Evolutionary conservation across 2,888 invertebrate genomes (phyloP), one percentile per base, ranked within the genome.

Genomic region (Cabera pusaria): DNA sequence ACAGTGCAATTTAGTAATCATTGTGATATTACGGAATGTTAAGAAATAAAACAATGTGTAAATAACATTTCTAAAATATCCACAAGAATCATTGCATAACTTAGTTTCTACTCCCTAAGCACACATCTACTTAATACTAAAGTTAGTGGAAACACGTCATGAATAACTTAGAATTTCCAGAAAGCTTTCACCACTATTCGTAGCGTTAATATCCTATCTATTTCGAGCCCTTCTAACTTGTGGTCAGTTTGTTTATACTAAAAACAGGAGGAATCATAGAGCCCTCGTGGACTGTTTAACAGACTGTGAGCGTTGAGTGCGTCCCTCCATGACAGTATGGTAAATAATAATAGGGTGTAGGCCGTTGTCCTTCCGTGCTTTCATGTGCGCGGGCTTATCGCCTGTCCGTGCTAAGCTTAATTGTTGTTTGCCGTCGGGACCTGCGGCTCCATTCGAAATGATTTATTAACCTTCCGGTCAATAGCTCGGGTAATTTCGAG

Each of bases 291-390:
- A 6, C 2, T 29, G 6, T 12, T 14, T 2, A 3, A 14, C 14
- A 14, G 3, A 35, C 41, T 32, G 5, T 19, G 7, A 22, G 26
- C 32, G 36, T 36, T 31, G 35, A 26, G 31, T 31, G 22, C 63
- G 72, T 70, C 75, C 72, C 69, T 68, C 68, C 71, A 70, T 48
- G 60, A 55, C 66, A 59, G 41, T 34, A 40, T 34, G 29, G 40
- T 31, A 42, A 42, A 36, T 42, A 68, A 63, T 68, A 64, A 72
- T 66, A 64, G 83, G 83, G 77, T 62, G 71, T 52, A 67, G 41
- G 35, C 69, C 79, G 58, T 78, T 78, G 80, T 73, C 80, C 85
- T 75, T 72, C 71, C 74, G 67, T 60, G 56, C 56, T 63, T 62
- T 54, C 45, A 31, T 47, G 48, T 47, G 46, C 27, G 23, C 28